Evolutionary conservation across 1,140 invertebrate genomes (phyloP), one percentile per base, ranked within the genome.

Genomic region (Chymomyza costata): DNA sequence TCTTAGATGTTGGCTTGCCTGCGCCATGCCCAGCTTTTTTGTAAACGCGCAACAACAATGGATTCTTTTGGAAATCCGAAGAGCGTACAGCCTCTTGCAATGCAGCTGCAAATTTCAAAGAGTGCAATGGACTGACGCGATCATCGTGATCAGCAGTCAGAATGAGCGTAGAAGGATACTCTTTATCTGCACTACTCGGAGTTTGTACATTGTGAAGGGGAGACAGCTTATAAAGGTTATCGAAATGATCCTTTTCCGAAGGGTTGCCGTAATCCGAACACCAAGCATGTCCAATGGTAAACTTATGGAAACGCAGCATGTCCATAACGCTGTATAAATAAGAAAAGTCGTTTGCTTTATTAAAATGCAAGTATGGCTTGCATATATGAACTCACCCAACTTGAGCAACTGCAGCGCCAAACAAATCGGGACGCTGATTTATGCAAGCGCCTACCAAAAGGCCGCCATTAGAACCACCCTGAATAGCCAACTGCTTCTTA

Each of bases 101-200:
- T 68, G 95, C 90, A 0, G 98, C 96, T 46, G 97, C 94, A 80
- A 94, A 95, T 87, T 99, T 99, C 3, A 98, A 89, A 47, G 96
- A 97, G 87, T 99, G 97, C 46, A 97, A 89, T 21, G 97, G 97
- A 44, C 97, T 96, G 45, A 99, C 97, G 57, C 97, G 90, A 88
- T 99, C 97, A 88, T 99, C 97, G 86, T 99, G 98, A 89, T 99
- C 97, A 11, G 95, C 98, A 15, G 97, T 99, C 47, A 97, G 85
- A 21, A 99, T 88, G 14, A 99, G 86, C 2, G 92, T 93, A 3
- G 97, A 91, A 17, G 98, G 98, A 89, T 98, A 99, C 87, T 98
- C 90, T 3, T 78, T 70, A 13, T 82, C 82, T 1, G 73, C 66
- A 65, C 32, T 86, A 45, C 88, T 80, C 0, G 95, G 94, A 11